phyloP scores from a whole-genome alignment of 2,113 vertebrate genomes.

The Daubentonia madagascariensis region DNA sequence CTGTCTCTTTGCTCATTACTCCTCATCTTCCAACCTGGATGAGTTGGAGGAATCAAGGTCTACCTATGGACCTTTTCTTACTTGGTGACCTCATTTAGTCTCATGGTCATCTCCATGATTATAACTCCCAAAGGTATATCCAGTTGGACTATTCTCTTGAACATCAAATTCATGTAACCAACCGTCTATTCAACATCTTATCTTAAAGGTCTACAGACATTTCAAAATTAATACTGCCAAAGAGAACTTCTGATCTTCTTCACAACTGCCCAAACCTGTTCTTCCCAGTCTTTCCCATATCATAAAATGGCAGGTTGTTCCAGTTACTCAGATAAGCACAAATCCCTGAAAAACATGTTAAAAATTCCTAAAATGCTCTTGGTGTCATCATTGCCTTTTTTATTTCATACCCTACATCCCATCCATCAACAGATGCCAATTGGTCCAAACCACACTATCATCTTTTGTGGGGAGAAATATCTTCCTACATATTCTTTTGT shows the following conservation, averaged over 20 bases:
- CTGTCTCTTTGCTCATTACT: background rate
- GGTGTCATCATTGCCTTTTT: background rate
- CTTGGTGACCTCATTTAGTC: background rate
- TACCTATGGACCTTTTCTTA: background rate
- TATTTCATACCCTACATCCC: background rate
- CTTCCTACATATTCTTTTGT: background rate
- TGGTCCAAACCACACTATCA: background rate
- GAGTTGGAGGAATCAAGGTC: fast-evolving
- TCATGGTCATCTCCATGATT: background rate
- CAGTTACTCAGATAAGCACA: background rate
- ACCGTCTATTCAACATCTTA: background rate
- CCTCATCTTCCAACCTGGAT: background rate
- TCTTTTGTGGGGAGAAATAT: background rate
- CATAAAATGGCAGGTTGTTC: background rate
- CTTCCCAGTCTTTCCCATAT: background rate
- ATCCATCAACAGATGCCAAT: background rate
- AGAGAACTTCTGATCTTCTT: background rate
- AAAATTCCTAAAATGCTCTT: background rate
- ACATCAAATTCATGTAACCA: background rate
- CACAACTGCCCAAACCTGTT: background rate
- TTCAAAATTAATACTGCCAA: background rate
- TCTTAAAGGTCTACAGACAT: background rate
- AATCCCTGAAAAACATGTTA: background rate
- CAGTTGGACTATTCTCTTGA: background rate
- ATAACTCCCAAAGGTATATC: background rate